phyloP scores from a whole-genome alignment of 2,113 vertebrate species.

The Pseudopipra pipra region DNA sequence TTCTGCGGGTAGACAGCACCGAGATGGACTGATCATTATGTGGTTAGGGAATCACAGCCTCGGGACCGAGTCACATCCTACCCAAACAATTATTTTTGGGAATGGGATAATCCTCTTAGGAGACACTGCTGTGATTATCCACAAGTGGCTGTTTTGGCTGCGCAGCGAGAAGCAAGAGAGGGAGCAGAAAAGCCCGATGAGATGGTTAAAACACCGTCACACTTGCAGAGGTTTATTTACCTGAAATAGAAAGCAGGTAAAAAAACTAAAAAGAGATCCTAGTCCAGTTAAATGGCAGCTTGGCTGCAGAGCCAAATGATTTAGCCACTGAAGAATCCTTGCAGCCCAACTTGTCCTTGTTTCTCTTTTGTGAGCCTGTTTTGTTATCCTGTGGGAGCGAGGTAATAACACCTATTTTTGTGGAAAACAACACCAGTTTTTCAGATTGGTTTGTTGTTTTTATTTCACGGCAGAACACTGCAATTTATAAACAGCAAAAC shows the following conservation, averaged over 20 bases:
- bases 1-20: neutral
- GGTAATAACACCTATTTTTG: conserved; percentile 50
- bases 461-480: neutral
- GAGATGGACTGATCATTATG: neutral
- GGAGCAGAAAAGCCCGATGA: neutral
- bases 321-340: neutral
- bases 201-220: neutral
- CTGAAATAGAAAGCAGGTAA: neutral
- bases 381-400: neutral
- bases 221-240: neutral
- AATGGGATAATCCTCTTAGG: neutral
- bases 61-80: neutral
- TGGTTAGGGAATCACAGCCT: conserved; percentile 12
- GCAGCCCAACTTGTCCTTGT: neutral
- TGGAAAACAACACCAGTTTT: conserved; percentile 25
- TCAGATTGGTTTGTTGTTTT: conserved; percentile 10
- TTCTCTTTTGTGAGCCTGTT: neutral
- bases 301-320: neutral
- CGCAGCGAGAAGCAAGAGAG: neutral
- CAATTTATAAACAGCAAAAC: conserved; percentile 28
- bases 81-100: conserved; percentile 24
- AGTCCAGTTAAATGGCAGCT: neutral
- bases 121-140: neutral
- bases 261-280: neutral
- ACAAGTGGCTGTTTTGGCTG: neutral